phyloP scores from a whole-genome alignment of 2,113 vertebrate genomes.

The Agapornis roseicollis region DNA sequence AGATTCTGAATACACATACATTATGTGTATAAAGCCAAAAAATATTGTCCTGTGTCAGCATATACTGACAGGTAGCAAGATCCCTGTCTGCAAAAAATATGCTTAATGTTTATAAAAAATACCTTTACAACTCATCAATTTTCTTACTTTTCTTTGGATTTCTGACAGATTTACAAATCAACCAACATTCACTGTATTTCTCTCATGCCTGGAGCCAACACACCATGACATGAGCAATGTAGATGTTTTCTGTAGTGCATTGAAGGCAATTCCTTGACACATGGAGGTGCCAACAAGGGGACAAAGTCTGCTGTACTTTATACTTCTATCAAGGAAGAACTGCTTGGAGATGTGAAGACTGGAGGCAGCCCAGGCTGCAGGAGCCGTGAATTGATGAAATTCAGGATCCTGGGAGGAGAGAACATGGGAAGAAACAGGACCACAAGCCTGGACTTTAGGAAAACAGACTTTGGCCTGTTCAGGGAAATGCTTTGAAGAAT shows the following conservation, averaged over 20 bases:
- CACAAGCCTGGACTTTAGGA: background rate
- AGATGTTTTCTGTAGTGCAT: background rate
- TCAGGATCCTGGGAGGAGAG: background rate
- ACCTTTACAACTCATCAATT: background rate
- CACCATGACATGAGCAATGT: background rate
- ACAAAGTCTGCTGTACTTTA: background rate
- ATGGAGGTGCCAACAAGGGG: background rate
- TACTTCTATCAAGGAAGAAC: background rate
- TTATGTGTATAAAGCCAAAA: background rate
- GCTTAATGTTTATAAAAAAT: background rate
- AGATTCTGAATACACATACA: background rate
- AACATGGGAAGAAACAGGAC: background rate
- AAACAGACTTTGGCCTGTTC: background rate
- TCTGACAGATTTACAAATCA: background rate
- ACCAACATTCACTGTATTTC: background rate
- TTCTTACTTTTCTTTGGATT: constrained; percentile 1
- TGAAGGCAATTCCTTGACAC: background rate
- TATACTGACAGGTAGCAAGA: background rate
- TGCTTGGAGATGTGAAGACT: background rate
- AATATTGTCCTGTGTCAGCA: background rate
- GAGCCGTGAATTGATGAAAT: background rate
- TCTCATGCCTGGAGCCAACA: background rate
- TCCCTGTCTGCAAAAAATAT: background rate
- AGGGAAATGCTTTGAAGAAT: background rate
- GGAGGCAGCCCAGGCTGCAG: background rate